A percentile compares a stretch with the other conserved stretches of the same genome.
phyloP scores from a whole-genome alignment of 2,797 vertebrate genomes.

The Hozukius guyotensis region DNA sequence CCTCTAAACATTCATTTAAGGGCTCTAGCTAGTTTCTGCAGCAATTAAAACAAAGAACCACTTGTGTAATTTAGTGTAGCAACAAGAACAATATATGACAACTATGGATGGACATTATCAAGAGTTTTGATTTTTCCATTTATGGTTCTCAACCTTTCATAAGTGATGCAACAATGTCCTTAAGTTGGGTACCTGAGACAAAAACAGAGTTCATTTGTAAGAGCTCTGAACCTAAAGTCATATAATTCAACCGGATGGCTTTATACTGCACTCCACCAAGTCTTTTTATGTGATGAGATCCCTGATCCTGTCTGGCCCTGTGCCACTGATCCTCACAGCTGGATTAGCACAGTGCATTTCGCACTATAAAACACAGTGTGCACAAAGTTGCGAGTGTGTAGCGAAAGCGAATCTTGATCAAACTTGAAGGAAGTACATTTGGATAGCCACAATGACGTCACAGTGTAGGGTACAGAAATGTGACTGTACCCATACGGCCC shows the following conservation, averaged over 20 bases:
- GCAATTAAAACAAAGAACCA: background rate
- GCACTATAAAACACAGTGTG: background rate
- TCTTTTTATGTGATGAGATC: background rate
- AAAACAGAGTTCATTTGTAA: background rate
- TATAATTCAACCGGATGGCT: background rate
- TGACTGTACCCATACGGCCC: background rate
- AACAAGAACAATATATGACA: background rate
- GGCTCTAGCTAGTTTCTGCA: background rate
- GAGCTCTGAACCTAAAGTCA: background rate
- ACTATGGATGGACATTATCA: background rate
- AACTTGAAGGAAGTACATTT: background rate
- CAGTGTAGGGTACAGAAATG: background rate
- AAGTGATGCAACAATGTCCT: background rate
- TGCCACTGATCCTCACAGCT: conserved; percentile 3
- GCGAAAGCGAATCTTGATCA: background rate
- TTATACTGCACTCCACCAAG: background rate
- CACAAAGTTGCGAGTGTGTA: background rate
- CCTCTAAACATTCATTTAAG: background rate
- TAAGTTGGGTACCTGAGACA: background rate
- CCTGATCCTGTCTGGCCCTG: background rate
- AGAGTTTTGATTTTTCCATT: background rate
- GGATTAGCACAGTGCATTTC: background rate
- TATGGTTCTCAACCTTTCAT: background rate
- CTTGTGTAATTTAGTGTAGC: background rate
- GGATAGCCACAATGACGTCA: accelerated